These are phyloP conservation scores for Tupaia chinensis DNA, from an alignment of 2,113 vertebrate genomes.

Conservation along the genomic window DNA sequence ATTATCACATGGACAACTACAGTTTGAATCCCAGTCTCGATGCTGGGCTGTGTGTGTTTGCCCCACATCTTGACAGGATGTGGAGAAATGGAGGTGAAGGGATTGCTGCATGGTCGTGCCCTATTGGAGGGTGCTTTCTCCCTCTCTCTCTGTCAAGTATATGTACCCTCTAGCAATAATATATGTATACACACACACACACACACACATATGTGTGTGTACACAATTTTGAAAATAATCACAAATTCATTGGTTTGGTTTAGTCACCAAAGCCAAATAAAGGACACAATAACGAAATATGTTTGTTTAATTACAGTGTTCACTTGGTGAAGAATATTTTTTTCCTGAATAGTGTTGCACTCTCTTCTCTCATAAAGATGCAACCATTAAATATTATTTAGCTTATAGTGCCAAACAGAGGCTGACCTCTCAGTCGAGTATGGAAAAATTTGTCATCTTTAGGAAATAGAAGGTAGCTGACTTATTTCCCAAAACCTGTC, in stretches of 20 bases:
- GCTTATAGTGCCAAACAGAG: not conserved
- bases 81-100: no score
- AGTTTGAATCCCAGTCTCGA: no score
- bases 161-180: no score
- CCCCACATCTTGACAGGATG: no score
- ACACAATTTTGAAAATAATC: not conserved
- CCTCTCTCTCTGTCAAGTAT: no score
- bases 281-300: conserved; percentile 17
- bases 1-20: no score
- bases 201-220: no score
- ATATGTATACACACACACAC: no score
- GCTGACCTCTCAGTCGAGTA: not conserved
- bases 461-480: not conserved
- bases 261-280: conserved; percentile 40
- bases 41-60: no score
- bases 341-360: not conserved
- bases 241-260: conserved; percentile 31
- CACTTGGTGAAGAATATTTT: conserved; percentile 20
- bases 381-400: not conserved
- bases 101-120: no score
- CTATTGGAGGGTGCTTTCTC: no score
- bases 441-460: not conserved
- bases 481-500: not conserved
- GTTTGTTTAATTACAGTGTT: conserved; percentile 48
- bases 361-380: conserved; percentile 28